Conservation (phyloP, 2,797 vertebrate genomes). For the Tapirus indicus region DNA sequence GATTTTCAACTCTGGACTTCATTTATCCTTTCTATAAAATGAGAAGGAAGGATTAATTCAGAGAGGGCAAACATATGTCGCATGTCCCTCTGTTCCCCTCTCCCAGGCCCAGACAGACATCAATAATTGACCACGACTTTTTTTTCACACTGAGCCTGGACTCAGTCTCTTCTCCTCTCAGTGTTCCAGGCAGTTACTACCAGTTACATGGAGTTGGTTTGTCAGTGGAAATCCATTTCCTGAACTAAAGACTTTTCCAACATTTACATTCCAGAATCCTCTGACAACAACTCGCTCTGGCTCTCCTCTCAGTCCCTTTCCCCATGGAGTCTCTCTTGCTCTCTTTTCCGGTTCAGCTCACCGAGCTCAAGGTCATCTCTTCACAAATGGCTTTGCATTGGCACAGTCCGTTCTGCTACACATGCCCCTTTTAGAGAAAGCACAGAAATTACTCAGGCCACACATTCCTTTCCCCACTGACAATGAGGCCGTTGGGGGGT, state of each 20-base stretch:
- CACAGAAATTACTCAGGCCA: background rate
- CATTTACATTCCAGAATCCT: background rate
- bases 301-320: background rate
- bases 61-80: background rate
- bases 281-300: background rate
- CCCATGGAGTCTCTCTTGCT: background rate
- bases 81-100: background rate
- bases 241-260: background rate
- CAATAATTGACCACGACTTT: background rate
- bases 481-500: background rate
- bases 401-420: background rate
- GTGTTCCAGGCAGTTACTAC: background rate
- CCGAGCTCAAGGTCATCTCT: constrained; percentile 52
- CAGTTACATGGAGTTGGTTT: background rate
- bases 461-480: background rate
- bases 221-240: background rate
- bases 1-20: constrained; percentile 28
- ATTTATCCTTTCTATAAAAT: constrained; percentile 22
- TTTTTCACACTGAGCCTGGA: background rate
- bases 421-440: constrained; percentile 21
- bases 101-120: background rate
- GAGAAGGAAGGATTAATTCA: constrained; percentile 27
- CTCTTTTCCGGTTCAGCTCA: background rate
- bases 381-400: background rate
- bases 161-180: background rate